Base-by-base conservation (phyloP, 2,113 vertebrate genomes). In the Podarcis raffonei region DNA sequence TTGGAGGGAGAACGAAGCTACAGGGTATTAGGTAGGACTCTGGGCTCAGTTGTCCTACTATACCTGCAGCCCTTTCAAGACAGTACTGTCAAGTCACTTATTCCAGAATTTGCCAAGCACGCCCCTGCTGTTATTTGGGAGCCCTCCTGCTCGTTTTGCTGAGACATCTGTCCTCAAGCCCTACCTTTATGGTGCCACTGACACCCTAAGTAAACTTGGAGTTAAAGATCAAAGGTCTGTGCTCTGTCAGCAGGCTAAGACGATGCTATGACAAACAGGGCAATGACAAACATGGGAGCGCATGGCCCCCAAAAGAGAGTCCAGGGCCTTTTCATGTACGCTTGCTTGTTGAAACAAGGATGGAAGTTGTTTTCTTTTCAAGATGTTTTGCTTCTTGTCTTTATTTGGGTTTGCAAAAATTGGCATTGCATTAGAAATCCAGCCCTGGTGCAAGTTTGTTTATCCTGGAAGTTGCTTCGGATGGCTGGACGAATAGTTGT, bases 341-440 rank as follows among this genome's bases (percentile, higher is more conserved):
- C 42, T 59, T 72, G 69, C 86, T 74, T 71, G 32, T 32, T 30
- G 1, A 57, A 57, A 89, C 13, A 42, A 48, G 89, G 4, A 86
- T 83, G 0, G 0, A 91, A 83, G n/a, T 0, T 74, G 89, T 42
- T 77, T 83, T 3, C 27, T 88, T 83, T 85, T 87, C 30, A 5
- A 87, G 76, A 75, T 18, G 72, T 65, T 93, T n/a, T 13, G 75
- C 87, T 89, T 35, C 65, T 32, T 13, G 81, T 39, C 65, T 9
- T 84, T 92, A 39, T 16, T 77, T 68, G 59, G n/a, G 37, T 81
- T 86, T 88, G 89, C 48, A 92, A 71, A 71, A 62, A 18, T 3
- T 39, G 69, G 62, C 53, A 23, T 53, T 9, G 8, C 0, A 0
- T 48, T 84, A 76, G 0, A 2, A 90, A 69, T 87, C 87, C 42